Evolutionary conservation across 2,797 vertebrate species (phyloP).

Genomic region (Ctenochaetus hawaiiensis): DNA sequence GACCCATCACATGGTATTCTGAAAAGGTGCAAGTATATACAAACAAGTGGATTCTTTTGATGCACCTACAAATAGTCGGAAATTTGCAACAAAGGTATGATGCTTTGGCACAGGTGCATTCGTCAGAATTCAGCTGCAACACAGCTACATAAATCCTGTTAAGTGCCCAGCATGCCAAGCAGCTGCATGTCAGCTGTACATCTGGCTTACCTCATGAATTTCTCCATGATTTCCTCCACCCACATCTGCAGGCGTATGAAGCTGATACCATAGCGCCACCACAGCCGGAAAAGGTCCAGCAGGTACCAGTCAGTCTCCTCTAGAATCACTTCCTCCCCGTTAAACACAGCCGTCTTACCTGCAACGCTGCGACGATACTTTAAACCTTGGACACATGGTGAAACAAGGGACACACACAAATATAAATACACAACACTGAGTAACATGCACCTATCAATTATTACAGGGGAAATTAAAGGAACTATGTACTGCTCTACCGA

Average conservation of each 20-base stretch:
- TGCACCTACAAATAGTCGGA: background rate
- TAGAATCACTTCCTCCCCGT: slow-evolving; percentile 91
- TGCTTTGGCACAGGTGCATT: background rate
- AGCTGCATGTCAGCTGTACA: background rate
- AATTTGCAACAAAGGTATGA: background rate
- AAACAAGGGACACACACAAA: background rate
- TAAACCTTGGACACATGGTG: slow-evolving; percentile 84
- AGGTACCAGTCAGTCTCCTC: slow-evolving; percentile 99
- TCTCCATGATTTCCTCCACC: slow-evolving; percentile 99
- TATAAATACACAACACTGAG: no score
- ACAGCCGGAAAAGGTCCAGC: slow-evolving; percentile 95
- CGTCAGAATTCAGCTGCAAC: slow-evolving; percentile 13
- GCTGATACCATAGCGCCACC: slow-evolving; percentile 99
- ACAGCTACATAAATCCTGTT: slow-evolving; percentile 10
- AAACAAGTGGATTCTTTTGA: background rate
- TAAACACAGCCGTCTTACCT: slow-evolving; percentile 94
- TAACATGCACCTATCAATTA: no score
- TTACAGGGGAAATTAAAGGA: no score
- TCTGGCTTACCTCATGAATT: slow-evolving; percentile 96
- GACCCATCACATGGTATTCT: no score
- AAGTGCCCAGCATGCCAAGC: slow-evolving; percentile 9
- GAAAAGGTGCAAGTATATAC: background rate
- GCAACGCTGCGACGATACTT: slow-evolving; percentile 93
- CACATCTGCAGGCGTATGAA: slow-evolving; percentile 99
- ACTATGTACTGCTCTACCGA: no score